Base-by-base conservation (phyloP, 2,113 vertebrate species). In the Brachyistius frenatus region DNA sequence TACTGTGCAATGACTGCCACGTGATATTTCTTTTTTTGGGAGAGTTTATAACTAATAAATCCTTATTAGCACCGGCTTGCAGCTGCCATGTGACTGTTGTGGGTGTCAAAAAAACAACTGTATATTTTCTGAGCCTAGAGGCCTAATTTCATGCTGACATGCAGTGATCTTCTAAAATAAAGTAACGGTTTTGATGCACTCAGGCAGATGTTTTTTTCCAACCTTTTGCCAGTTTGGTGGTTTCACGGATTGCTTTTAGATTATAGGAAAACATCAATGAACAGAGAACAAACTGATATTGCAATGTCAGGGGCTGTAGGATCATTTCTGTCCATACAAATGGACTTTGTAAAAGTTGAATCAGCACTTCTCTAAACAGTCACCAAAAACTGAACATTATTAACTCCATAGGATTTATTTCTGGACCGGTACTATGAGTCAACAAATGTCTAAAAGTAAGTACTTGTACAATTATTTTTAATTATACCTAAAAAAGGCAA, bases 1-100 rank as follows among this genome's bases (percentile, higher is more conserved):
- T 44, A 53, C 39, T 35, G 61, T 15, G 60, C 36, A n/a, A 68
- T 76, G 64, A 78, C 61, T 73, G 58, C 41, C 78, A 88, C 76
- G 80, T 77, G 79, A 85, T 76, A 46, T 52, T 32, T 77, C 23
- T 47, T 57, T 74, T 69, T 82, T 57, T 73, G 32, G 76, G 49
- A 49, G 41, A 57, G 68, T 68, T 74, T 67, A 33, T 57, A 78
- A 36, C 39, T 11, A 63, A 72, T 86, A 71, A 84, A 88, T 55
- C 62, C 78, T 85, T 53, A 36, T 14, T 65, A 67, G 53, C 67
- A 76, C 46, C 37, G 4, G 44, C 75, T 74, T 4, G 31, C 13
- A 66, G 67, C 46, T 58, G 41, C 64, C 86, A 67, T 78, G 81
- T 81, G 85, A 90, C 79, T 75, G 57, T 16, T 23, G 10, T 58